phyloP scores from a whole-genome alignment of 2,113 vertebrate species.

The Conger conger region DNA sequence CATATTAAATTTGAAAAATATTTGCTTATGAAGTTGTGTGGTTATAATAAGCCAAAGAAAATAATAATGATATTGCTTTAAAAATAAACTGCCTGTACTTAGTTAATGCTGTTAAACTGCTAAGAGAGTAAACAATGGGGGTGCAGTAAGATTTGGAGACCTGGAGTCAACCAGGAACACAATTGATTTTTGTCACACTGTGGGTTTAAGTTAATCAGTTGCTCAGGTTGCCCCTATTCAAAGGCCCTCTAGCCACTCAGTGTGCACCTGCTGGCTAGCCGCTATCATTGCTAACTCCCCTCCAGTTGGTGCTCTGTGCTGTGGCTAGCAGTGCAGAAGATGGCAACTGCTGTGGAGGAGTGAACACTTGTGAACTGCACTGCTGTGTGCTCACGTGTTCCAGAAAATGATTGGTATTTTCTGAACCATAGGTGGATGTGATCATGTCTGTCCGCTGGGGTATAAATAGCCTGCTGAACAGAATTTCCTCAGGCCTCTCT shows the following conservation, averaged over 20 bases:
- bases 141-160: neutral
- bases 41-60: slow-evolving; percentile 34
- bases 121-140: neutral
- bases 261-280: neutral
- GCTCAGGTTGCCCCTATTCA: neutral
- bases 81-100: neutral
- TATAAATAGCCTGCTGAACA: slow-evolving; percentile 1
- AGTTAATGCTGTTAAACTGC: slow-evolving; percentile 9
- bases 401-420: no score
- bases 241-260: no score
- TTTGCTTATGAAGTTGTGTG: slow-evolving; percentile 25
- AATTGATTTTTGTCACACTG: no score
- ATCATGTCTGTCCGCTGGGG: neutral
- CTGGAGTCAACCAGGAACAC: no score
- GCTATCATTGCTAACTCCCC: no score
- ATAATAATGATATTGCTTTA: slow-evolving; percentile 21
- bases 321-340: neutral
- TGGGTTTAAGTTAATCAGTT: neutral
- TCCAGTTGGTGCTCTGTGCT: neutral
- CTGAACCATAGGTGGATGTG: neutral
- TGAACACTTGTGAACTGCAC: neutral
- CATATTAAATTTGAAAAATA: neutral
- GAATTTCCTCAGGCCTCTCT: neutral
- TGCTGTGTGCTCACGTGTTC: no score
- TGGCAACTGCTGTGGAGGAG: neutral